Base-by-base conservation (phyloP, 1,140 invertebrate genomes). In the Drosophila jambulina region DNA sequence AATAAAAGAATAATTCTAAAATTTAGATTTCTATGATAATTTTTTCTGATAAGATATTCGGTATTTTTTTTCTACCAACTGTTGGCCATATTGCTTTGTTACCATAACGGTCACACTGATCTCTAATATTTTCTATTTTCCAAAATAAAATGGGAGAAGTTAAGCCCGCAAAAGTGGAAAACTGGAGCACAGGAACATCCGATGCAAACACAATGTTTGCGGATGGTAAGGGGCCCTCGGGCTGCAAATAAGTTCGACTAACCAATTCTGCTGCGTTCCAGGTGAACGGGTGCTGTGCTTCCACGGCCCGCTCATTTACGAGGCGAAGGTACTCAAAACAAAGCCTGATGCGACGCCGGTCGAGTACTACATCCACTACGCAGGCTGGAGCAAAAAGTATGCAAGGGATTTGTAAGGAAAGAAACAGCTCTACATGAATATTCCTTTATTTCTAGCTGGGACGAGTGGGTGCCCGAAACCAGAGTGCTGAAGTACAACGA, bases 301-400 rank as follows among this genome's bases (percentile, higher is more conserved):
- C 91, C 98, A 99, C 94, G 98, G 98, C 1, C 97, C 97, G 12
- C 93, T 99, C 10, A 96, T 99, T 72, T 99, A 99, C 93, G 98
- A 99, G 94, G 98, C 98, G 10, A 99, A 99, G 95, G 98, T 97
- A 93, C 93, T 99, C 10, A 98, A 98, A 93, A 95, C 95, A 71
- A 96, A 96, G 65, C 94, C 96, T 25, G 95, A 95, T 9, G 97
- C 96, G 88, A 97, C 98, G 93, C 95, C 96, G 93, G 94, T 97
- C 5, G 96, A 97, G 92, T 99, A 99, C 94, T 96, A 98, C 27
- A 98, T 99, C 76, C 98, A 99, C 93, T 99, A 99, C 93, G 97
- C 97, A 84, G 98, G 98, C 9, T 99, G 98, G 98, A 99, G 98
- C 93, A 99, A 99, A 95, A 99, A 98, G 97, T 98, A 95, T 94